Conservation (phyloP, 2,888 invertebrate species). For the Yponomeuta evonymella region DNA sequence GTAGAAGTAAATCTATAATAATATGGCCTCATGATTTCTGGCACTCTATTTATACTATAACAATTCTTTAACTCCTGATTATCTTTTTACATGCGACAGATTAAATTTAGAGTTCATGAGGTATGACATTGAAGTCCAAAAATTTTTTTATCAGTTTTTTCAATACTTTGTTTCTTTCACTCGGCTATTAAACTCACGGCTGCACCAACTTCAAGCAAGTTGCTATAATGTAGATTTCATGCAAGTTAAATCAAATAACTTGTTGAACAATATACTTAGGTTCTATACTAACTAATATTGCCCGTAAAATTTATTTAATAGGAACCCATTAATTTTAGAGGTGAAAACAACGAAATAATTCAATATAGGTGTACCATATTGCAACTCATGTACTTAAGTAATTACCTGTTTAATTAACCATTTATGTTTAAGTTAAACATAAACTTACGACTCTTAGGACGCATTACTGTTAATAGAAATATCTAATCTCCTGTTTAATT, state of each 20-base stretch:
- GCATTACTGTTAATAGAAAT: background rate
- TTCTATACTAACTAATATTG: background rate
- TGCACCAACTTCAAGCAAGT: background rate
- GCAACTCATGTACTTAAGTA: no score
- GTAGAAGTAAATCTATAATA: no score
- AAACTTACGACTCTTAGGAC: no score
- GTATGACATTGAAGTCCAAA: background rate
- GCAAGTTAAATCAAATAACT: no score
- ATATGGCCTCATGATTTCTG: no score
- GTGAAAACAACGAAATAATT: background rate
- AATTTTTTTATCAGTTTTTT: background rate
- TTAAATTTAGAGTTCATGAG: background rate
- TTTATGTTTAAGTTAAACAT: no score
- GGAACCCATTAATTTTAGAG: background rate
- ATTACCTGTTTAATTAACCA: no score
- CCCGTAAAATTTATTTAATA: background rate
- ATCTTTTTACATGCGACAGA: background rate
- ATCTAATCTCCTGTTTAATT: no score
- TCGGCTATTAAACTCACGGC: background rate
- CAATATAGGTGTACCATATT: no score
- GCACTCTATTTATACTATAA: no score
- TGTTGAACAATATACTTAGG: background rate
- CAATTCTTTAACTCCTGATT: no score
- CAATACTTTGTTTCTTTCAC: background rate
- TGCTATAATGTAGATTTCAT: no score